Evolutionary conservation across 1,140 invertebrate genomes (phyloP).

Genomic region (Elymnias hypermnestra): DNA sequence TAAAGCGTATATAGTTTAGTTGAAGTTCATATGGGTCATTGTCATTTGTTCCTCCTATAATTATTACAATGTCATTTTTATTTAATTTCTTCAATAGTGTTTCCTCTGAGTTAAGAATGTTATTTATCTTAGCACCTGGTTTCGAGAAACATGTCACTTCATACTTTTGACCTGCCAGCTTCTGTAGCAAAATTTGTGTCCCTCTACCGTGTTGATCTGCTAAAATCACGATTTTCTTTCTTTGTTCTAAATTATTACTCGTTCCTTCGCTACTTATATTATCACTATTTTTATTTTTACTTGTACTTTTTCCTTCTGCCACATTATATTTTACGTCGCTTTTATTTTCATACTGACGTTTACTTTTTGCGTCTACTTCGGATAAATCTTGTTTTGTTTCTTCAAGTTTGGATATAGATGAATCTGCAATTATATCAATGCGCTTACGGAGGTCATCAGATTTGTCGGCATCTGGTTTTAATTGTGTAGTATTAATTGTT

Average conservation of each 20-base stretch:
- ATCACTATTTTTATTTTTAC: not conserved
- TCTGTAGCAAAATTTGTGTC: not conserved
- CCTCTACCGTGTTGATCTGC: not conserved
- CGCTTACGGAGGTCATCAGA: not conserved
- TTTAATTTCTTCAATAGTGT: not conserved
- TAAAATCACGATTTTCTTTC: not conserved
- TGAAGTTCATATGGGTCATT: not conserved
- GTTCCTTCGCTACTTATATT: not conserved
- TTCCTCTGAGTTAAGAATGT: not conserved
- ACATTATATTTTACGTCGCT: no score
- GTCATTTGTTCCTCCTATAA: not conserved
- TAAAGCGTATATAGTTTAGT: not conserved
- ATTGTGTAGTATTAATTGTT: not conserved
- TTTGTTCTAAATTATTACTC: not conserved
- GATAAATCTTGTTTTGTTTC: no score
- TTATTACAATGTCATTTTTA: no score
- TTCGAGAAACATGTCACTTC: not conserved
- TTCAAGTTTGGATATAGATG: no score
- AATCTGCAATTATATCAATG: no score
- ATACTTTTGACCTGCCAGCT: not conserved
- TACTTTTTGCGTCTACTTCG: no score
- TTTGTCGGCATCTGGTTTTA: not conserved
- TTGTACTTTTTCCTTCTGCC: not conserved
- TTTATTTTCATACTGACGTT: no score
- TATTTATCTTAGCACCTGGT: not conserved